Base-by-base conservation (phyloP, 2,113 vertebrate species). In the Otolemur garnettii region DNA sequence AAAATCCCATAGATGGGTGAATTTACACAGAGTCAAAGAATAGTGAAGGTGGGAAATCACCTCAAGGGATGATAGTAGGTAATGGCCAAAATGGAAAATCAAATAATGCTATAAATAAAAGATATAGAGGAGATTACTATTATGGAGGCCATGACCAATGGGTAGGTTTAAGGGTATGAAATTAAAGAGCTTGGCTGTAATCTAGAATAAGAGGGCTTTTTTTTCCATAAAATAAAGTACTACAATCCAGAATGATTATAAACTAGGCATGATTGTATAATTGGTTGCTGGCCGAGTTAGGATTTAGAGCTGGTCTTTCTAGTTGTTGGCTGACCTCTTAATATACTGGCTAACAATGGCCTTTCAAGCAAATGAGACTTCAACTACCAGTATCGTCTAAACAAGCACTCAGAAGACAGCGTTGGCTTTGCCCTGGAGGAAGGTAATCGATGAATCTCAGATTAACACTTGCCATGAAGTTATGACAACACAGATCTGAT, bases 161-260 rank as follows among this genome's bases (percentile, higher is more conserved):
- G 30, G 15, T 68, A 80, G 10, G 55, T 81, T 95, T 62, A 60
- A 0, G 24, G 62, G 11, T n/a, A 55, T n/a, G 83, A 83, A 91
- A 86, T 66, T 60, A 53, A 85, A 74, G 1, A 42, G 5, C 2
- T 78, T 78, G 21, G 22, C 11, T 87, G 21, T 75, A 92, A 90
- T 74, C 12, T 64, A 77, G 50, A 90, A 42, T 15, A 45, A 74
- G 1, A 60, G 2, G 57, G 88, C 84, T 74, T 50, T 50, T 50
- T 50, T 78, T 69, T 91, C 94, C 66, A 55, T 69, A 64, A 69
- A 95, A 53, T 21, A 50, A 21, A 92, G 75, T 96, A 87, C 1
- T 75, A 57, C 57, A 15, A 59, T 84, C 33, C 84, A 59, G 15
- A 92, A 88, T 30, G 17, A 0, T 12, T 85, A 33, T 80, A 60